Percentiles rank a stretch among this genome's conserved stretches.
phyloP scores from a whole-genome alignment of 2,888 invertebrate species.

The Andrena bucephala region DNA sequence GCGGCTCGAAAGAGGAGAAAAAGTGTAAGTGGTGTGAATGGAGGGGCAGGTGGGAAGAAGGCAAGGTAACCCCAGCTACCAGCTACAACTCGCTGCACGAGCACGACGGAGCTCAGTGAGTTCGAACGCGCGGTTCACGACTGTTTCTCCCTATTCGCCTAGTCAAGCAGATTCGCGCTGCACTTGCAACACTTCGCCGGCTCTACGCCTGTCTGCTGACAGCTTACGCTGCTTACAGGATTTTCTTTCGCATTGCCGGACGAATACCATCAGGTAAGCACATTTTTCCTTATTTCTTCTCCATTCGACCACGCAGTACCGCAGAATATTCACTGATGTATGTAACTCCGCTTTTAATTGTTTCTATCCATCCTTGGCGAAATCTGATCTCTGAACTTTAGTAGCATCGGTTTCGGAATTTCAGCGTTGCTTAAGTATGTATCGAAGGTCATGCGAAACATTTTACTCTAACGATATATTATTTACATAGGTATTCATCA shows the following conservation, averaged over 20 bases:
- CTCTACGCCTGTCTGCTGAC: no score
- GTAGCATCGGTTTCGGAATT: no score
- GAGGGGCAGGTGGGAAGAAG: constrained; percentile 58
- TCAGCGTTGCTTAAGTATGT: no score
- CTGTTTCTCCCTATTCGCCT: constrained; percentile 41
- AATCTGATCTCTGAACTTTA: no score
- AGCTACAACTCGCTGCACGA: constrained; percentile 68
- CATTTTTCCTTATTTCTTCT: background rate
- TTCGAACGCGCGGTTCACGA: constrained; percentile 70
- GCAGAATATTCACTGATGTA: no score
- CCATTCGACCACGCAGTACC: no score
- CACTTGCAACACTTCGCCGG: background rate
- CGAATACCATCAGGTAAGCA: constrained; percentile 14
- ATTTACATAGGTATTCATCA: no score
- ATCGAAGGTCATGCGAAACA: no score
- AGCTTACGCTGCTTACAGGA: background rate
- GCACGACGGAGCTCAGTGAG: constrained; percentile 76
- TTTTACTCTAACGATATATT: no score
- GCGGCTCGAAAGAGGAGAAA: constrained; percentile 30
- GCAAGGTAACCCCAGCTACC: constrained; percentile 36
- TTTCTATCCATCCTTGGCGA: no score
- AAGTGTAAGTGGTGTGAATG: constrained; percentile 30
- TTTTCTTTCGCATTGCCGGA: background rate
- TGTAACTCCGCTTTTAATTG: no score
- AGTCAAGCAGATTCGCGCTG: constrained; percentile 6